Evolutionary conservation across 2,888 invertebrate genomes (phyloP), one percentile per base, ranked within the genome.

Genomic region (Phragmatobia fuliginosa): DNA sequence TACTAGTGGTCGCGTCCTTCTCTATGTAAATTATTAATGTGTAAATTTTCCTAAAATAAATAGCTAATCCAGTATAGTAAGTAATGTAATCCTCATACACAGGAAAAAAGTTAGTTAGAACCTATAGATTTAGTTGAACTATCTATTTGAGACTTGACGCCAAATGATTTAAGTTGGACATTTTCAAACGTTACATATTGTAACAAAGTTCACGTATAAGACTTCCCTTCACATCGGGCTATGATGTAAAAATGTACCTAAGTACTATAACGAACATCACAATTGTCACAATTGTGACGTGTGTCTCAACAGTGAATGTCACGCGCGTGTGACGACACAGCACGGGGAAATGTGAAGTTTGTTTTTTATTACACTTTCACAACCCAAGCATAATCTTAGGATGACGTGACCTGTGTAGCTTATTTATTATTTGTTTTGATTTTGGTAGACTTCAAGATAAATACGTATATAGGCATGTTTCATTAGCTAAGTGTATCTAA

Each of bases 361-460:
- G 70, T 72, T 80, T 76, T 82, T 82, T 82, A 82, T 73, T 68
- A 75, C 67, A 64, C 56, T 52, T 66, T 68, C 67, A 66, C 62
- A 74, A 62, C 60, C 70, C 61, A 61, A 56, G 68, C 70, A 72
- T 81, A 82, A 81, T 83, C 77, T 75, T 79, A 45, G 49, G 45
- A 67, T 81, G 81, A 81, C 83, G 83, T 81, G 81, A 79, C 79
- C 77, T 28, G 81, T 59, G 69, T 75, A 33, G 58, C 45, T 64
- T 76, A 81, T 78, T 82, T 79, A 82, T 79, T 72, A 72, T 80
- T 74, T 74, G 71, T 71, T 83, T 72, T 79, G 81, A 81, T 82
- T 82, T 77, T 68, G n/a, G 31, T 52, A 49, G 56, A 33, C 69
- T 66, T 72, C 32, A 65, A 67, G 58, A 11, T 41, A 49, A 66